These are phyloP conservation scores for Habropoda laboriosa DNA, from an alignment of 1,140 invertebrate species.

Conservation along the genomic window DNA sequence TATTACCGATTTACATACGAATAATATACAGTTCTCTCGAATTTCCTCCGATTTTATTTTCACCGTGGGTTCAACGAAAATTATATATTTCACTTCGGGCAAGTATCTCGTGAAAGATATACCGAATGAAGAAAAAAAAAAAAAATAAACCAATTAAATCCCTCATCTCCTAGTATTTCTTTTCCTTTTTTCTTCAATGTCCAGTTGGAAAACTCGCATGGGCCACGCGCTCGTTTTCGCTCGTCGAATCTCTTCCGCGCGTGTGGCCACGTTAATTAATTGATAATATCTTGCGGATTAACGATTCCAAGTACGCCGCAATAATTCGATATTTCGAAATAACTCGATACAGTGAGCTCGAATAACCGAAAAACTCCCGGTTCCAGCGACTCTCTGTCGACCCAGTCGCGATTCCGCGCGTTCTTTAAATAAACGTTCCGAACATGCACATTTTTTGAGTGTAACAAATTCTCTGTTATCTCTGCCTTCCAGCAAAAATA, in stretches of 20 bases:
- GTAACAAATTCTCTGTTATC: background rate
- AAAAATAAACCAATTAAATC: constrained; percentile 11
- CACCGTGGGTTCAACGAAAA: background rate
- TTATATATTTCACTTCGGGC: background rate
- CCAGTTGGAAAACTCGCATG: background rate
- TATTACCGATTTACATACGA: too few species aligned
- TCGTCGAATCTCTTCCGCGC: background rate
- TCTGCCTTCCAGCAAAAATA: too few species aligned
- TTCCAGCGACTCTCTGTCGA: background rate
- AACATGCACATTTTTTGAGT: too few species aligned
- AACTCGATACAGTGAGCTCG: background rate
- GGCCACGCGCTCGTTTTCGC: background rate
- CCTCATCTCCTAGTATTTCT: background rate
- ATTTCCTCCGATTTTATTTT: background rate
- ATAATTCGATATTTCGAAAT: constrained; percentile 8
- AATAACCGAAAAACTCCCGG: background rate
- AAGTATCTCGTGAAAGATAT: background rate
- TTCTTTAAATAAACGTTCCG: background rate
- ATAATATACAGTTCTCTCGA: background rate
- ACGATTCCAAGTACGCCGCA: constrained; percentile 5
- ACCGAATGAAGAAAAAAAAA: background rate
- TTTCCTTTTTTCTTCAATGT: background rate
- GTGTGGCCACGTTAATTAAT: constrained; percentile 22
- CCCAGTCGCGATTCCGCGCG: background rate
- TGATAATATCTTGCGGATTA: constrained; percentile 29